A percentile compares a stretch with the other conserved stretches of the same genome.
These are phyloP conservation scores for Seira musarum DNA, from an alignment of 2,888 invertebrate genomes.

Conservation along the genomic window DNA sequence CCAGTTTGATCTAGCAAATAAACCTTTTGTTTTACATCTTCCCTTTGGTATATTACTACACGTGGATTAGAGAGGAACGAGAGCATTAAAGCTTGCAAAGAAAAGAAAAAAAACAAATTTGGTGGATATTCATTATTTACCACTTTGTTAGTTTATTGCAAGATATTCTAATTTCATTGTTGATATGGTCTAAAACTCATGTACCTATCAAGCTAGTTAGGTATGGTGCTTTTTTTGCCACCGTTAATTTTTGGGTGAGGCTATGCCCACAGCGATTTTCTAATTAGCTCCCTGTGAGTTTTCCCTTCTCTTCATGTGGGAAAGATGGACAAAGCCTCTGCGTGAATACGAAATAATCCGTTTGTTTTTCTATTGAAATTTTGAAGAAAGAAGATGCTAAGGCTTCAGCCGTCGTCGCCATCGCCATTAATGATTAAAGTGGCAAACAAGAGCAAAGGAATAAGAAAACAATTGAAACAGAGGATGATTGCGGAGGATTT, in stretches of 20 bases:
- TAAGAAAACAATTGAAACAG: slow-evolving; percentile 18
- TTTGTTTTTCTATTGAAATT: slow-evolving; percentile 48
- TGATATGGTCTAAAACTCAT: too few species aligned
- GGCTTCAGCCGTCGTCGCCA: not conserved
- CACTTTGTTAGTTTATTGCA: too few species aligned
- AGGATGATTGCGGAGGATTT: not conserved
- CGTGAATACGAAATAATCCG: slow-evolving; percentile 48
- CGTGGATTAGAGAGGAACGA: too few species aligned
- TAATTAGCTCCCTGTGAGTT: slow-evolving; percentile 52
- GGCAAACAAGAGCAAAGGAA: slow-evolving; percentile 18
- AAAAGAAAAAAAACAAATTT: too few species aligned
- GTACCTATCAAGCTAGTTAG: too few species aligned
- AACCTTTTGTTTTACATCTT: not conserved
- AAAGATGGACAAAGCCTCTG: slow-evolving; percentile 36
- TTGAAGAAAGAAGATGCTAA: not conserved
- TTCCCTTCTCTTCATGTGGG: slow-evolving; percentile 37
- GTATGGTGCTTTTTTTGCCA: not conserved
- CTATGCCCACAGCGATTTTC: slow-evolving; percentile 41
- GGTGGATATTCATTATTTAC: too few species aligned
- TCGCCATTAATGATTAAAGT: slow-evolving; percentile 26
- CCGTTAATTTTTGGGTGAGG: slow-evolving; percentile 50
- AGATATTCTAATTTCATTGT: too few species aligned
- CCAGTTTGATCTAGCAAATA: not conserved
- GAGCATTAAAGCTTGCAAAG: too few species aligned
- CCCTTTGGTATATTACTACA: too few species aligned